Conservation (phyloP, 2,797 vertebrate species). For the Microtus californicus region DNA sequence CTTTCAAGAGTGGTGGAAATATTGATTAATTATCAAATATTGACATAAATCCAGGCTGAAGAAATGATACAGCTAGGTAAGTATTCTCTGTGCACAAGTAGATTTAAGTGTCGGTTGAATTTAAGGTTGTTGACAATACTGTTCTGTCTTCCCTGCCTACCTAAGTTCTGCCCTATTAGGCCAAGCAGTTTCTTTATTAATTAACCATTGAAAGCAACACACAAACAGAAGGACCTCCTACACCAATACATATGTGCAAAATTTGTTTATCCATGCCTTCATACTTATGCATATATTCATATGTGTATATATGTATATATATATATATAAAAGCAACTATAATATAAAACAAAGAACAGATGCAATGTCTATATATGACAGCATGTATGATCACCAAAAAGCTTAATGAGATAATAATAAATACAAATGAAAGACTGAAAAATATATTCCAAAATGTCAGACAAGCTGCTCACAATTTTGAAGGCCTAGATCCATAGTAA, state of each 20-base stretch:
- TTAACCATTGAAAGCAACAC: too few relatives aligned
- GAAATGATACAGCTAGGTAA: not conserved
- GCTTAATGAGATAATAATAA: not conserved
- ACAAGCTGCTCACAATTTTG: not conserved
- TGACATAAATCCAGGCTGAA: not conserved
- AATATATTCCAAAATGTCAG: not conserved
- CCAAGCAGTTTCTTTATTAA: too few relatives aligned
- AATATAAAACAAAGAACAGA: not conserved
- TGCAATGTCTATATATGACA: not conserved
- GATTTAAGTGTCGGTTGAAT: not conserved
- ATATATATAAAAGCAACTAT: not conserved
- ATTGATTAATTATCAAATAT: fast-evolving
- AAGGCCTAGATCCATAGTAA: not conserved
- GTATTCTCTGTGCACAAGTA: not conserved
- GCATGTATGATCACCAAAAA: not conserved
- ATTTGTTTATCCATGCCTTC: too few relatives aligned
- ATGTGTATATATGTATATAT: too few relatives aligned
- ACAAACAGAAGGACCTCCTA: too few relatives aligned
- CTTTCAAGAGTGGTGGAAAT: not conserved
- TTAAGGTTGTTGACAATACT: not conserved
- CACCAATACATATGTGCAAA: too few relatives aligned
- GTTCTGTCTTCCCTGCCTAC: too few relatives aligned
- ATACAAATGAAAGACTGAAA: not conserved
- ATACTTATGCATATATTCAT: too few relatives aligned
- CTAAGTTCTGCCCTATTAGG: too few relatives aligned